phyloP scores from a whole-genome alignment of 2,888 invertebrate species.

The Phyllotreta striolata region DNA sequence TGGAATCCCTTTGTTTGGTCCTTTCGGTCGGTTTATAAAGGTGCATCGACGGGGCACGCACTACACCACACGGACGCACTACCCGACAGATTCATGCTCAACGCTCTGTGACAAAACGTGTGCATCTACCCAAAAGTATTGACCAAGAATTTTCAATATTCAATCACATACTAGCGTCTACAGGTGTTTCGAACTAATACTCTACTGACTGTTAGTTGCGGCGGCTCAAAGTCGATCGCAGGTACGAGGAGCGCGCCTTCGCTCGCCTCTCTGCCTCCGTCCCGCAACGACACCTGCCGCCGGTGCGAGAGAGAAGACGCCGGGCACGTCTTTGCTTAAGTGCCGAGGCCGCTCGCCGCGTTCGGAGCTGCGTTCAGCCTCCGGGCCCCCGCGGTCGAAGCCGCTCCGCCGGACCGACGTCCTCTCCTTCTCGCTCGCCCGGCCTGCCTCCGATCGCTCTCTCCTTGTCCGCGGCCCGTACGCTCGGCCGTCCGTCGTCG shows the following conservation, averaged over 20 bases:
- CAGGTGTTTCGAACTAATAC: conserved; percentile 64
- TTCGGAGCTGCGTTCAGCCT: conserved; percentile 67
- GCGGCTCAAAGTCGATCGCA: conserved; percentile 58
- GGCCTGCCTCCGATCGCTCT: conserved; percentile 42
- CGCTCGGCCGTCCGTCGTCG: conserved; percentile 23
- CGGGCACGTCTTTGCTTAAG: conserved; percentile 50
- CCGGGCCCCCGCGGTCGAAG: conserved; percentile 67
- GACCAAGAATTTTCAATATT: conserved; percentile 52
- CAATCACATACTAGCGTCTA: conserved; percentile 63
- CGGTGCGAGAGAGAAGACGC: conserved; percentile 47
- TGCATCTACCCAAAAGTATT: conserved; percentile 47
- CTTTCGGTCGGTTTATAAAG: conserved; percentile 47
- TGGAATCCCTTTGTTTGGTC: conserved; percentile 51
- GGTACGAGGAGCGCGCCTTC: conserved; percentile 47
- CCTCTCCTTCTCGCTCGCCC: conserved; percentile 27
- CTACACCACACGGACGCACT: conserved; percentile 57
- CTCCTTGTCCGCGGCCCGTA: conserved; percentile 50
- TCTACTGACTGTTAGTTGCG: conserved; percentile 62
- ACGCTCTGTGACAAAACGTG: conserved; percentile 55
- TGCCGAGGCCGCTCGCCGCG: conserved; percentile 57
- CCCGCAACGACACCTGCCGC: conserved; percentile 32
- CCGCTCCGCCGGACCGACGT: conserved; percentile 64
- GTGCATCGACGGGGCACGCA: conserved; percentile 50
- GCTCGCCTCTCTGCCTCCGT: conserved; percentile 38
- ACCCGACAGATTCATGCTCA: conserved; percentile 55